Evolutionary conservation across 2,113 vertebrate species (phyloP).

Genomic region (Gallinago jamesoni): DNA sequence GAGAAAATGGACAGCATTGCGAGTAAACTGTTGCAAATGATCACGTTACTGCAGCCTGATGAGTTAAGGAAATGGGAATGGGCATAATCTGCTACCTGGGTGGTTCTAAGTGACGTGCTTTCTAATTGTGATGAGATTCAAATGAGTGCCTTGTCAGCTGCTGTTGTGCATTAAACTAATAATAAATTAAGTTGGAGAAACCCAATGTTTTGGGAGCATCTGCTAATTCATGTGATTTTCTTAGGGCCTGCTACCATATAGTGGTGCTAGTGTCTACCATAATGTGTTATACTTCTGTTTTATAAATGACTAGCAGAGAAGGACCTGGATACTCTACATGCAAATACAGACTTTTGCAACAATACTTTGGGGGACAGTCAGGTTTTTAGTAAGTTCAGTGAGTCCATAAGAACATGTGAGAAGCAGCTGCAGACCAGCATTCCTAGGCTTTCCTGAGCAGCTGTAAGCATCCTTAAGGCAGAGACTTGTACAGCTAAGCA

Average conservation of each 20-base stretch:
- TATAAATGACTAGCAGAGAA: neutral
- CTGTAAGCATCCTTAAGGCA: neutral
- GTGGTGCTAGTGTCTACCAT: neutral
- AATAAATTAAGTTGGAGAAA: neutral
- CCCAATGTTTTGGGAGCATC: neutral
- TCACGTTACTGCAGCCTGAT: neutral
- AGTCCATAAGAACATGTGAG: neutral
- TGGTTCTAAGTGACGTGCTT: neutral
- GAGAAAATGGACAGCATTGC: neutral
- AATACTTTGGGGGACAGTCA: neutral
- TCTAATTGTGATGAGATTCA: neutral
- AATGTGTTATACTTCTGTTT: neutral
- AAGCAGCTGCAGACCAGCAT: neutral
- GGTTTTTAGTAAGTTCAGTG: neutral
- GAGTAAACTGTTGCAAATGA: neutral
- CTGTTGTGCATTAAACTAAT: neutral
- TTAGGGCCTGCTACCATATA: neutral
- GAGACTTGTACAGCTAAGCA: neutral
- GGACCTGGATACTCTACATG: neutral
- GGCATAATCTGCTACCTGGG: neutral
- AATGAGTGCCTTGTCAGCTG: neutral
- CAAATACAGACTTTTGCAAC: neutral
- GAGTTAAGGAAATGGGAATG: neutral
- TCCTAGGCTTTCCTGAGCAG: neutral
- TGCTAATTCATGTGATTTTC: fast-evolving